Base-by-base conservation (phyloP, 2,113 vertebrate species). In the Microcebus tavaratra region DNA sequence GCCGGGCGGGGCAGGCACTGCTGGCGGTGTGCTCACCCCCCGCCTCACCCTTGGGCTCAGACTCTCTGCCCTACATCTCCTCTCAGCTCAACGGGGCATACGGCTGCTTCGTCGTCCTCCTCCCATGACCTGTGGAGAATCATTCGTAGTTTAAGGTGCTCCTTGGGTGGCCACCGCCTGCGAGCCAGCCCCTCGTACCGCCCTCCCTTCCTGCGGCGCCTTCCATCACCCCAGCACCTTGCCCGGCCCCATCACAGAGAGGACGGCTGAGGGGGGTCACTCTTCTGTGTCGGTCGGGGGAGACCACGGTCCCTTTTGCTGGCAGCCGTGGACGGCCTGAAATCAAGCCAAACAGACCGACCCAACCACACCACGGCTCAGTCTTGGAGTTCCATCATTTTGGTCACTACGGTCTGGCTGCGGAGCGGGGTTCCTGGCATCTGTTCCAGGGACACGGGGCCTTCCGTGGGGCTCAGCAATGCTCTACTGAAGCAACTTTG, bases 101-200 rank as follows among this genome's bases (percentile, higher is more conserved):
- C 97, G 79, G 99, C 98, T 96, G 99, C 98, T 96, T 99, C 99
- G 91, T 98, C 98, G 17, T 99, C 99, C 98, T 99, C 99, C 98
- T 99, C 99, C 99, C 98, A 99, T 98, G 99, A 99, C 99, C 99
- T 99, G 99, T 68, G 98, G 98, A 99, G 98, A 99, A 98, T 98
- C 90, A 76, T 98, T 97, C 96, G 96, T 27, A 98, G 94, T 89
- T 96, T 98, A 98, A 98, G 97, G 95, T 84, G 95, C 72, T 97
- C 94, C 57, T 83, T 2, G 76, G 80, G 72, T 0, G 36, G 55
- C 20, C 3, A 63, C 20, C 57, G 27, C 81, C 89, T 78, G 13
- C 0, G 12, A n/a, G 53, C 31, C 5, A 55, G 85, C 59, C 80
- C 75, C 1, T 42, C 13, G 27, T 0, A 1, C 90, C 63, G 34